Evolutionary conservation across 2,888 invertebrate species (phyloP).

Genomic region (Girardia tigrina): DNA sequence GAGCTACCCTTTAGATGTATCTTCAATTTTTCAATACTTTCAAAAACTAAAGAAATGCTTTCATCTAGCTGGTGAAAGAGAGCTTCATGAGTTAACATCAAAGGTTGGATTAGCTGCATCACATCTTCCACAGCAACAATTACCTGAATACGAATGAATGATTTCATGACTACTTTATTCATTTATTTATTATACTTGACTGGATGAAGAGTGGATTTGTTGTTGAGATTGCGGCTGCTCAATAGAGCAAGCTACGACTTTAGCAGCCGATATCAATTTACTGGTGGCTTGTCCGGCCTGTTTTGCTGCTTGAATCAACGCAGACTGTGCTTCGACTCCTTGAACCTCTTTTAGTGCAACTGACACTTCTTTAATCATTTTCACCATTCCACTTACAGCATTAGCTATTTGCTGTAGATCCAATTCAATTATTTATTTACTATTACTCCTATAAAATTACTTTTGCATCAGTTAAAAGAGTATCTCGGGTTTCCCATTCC

Average conservation of each 20-base stretch:
- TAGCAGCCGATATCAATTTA: constrained; percentile 87
- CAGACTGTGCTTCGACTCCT: constrained; percentile 67
- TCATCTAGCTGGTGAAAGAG: neutral
- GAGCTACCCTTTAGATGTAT: neutral
- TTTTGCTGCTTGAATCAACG: constrained; percentile 78
- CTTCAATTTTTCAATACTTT: constrained; percentile 1
- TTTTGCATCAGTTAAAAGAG: constrained; percentile 10
- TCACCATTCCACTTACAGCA: constrained; percentile 82
- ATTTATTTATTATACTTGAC: constrained; percentile 59
- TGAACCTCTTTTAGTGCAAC: constrained; percentile 55
- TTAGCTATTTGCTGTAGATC: constrained; percentile 63
- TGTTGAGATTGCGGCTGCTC: constrained; percentile 59
- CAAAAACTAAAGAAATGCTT: neutral
- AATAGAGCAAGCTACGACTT: constrained; percentile 59
- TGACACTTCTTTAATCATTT: constrained; percentile 88
- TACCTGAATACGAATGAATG: no score
- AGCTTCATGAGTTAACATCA: neutral
- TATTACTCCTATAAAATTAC: constrained; percentile 10
- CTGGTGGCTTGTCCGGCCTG: constrained; percentile 91
- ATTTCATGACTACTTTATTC: no score
- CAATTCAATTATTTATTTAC: no score
- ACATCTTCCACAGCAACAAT: neutral
- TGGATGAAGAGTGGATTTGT: constrained; percentile 76
- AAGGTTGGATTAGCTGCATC: neutral
- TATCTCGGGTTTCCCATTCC: constrained; percentile 17